Evolutionary conservation across 2,888 invertebrate genomes (phyloP), one percentile per base, ranked within the genome.

Genomic region (Ceratothoa steindachneri): DNA sequence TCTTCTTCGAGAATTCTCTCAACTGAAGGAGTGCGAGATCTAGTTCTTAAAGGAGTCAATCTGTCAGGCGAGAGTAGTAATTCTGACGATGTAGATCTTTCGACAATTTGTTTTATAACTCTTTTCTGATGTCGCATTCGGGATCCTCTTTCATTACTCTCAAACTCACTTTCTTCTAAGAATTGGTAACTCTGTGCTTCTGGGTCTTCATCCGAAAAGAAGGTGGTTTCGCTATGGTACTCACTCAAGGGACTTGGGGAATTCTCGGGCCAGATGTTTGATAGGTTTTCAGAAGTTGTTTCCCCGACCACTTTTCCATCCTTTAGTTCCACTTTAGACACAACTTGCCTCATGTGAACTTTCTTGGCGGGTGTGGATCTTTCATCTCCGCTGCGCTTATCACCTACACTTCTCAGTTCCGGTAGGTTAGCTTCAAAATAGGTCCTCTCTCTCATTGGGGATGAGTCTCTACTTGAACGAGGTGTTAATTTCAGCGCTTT

Each of bases 1-100:
- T 60, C 71, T n/a, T 67, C 72, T 27, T 76, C 76, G 30, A 76
- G 69, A 60, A 76, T 76, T n/a, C 73, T 72, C 51, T 76, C 76
- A 3, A 76, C 73, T 22, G 76, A 76, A 2, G 76, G 76, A 1
- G 76, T 76, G 55, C 76, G 69, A 53, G 76, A 76, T 7, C 76
- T 69, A 15, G 51, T 30, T 28, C 76, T 67, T 30, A 67, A 55
- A 30, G 67, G 29, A 30, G 29, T 29, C 15, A 64, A 15, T 19
- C 31, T 29, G 29, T 53, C 66, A 19, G 60, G 55, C 9, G 66
- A 60, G 7, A 53, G 12, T 9, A 30, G 15, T n/a, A 19, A 31
- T 28, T 64, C 71, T 7, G 75, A 64, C 30, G 64, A 64, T 30
- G 72, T 15, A 22, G 66, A 53, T 30, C 67, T 19, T 19, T 75